Base-by-base conservation (phyloP, 2,888 invertebrate genomes). In the Drosophila gaucha region DNA sequence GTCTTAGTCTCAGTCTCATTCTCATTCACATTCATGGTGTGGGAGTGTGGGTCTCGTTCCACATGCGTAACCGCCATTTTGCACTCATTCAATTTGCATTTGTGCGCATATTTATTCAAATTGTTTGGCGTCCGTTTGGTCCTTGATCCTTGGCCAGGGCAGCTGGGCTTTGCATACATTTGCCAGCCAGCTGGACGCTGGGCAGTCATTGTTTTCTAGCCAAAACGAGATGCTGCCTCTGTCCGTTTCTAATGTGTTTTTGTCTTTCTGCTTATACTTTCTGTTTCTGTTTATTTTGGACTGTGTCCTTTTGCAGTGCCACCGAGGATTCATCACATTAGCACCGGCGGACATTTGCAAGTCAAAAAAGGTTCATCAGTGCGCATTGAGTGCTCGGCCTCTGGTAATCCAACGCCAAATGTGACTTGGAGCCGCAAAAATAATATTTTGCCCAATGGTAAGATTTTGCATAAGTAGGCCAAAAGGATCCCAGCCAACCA, bases 361-460 rank as follows among this genome's bases (percentile, higher is more conserved):
- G 94, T 94, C 78, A 94, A 95, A 90, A 95, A 95, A 50, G 96
- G 96, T 59, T 95, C 95, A 52, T 94, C 95, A 66, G 95, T 96
- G 74, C 95, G 96, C 67, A 93, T 96, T 84, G 95, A 95, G 91
- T 96, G 96, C 90, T 95, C 94, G 83, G 95, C 95, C 78, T 94
- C 95, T 71, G 95, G 95, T 74, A 95, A 96, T 92, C 97, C 96
- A 49, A 95, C 95, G 67, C 96, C 96, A 50, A 94, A 94, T 90
- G 94, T 96, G 88, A 93, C 94, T 60, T 96, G 96, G 96, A 93
- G 94, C 93, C 91, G 92, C 83, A 92, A 92, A 84, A 92, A 92
- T 86, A 92, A 92, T 89, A 90, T 91, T 89, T 86, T 92, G 76
- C 92, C 92, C 89, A 91, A 90, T 83, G 92, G 92, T 92, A 90